Evolutionary conservation across 2,797 vertebrate species (phyloP), one percentile per base, ranked within the genome.

Genomic region (Choloepus didactylus): DNA sequence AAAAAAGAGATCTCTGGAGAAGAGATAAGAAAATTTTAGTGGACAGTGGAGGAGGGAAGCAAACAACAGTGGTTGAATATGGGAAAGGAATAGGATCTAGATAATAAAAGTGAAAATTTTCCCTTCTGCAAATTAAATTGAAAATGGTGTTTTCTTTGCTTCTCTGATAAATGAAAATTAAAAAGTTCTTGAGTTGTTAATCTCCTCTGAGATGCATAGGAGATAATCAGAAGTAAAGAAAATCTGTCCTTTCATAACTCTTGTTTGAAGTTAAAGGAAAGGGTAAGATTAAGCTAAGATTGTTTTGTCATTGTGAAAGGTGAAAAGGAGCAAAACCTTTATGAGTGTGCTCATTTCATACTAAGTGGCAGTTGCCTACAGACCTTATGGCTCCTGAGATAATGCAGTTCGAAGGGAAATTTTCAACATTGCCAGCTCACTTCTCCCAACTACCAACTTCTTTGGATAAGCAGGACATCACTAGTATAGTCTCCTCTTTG

Each of bases 141-240:
- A 87, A 93, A 95, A 56, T 79, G n/a, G 9, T 38, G 73, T 89
- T 89, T 83, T 81, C 29, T 94, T 89, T 83, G 4, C 54, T 77
- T 81, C 80, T 77, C 16, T 64, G 51, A 81, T 94, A 95, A 96
- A 88, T 85, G 41, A 87, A 75, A 93, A 87, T 9, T 86, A 31
- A 3, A 29, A 80, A 7, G 1, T 31, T 83, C 72, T 73, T 91
- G 54, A 95, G 86, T 84, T 91, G 9, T 64, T 29, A 80, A 69
- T 92, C 60, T 76, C 41, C 41, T 93, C 62, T 87, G 76, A 89
- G 59, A 56, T 72, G 3, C n/a, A 59, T 8, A 92, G 23, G 18
- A 86, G 29, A 76, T 23, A 62, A 87, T 21, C 87, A 56, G 51
- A 81, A 44, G 11, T 8, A 69, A 49, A 79, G 21, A 44, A 93